phyloP scores from a whole-genome alignment of 2,113 vertebrate genomes.

The Thunnus maccoyii region DNA sequence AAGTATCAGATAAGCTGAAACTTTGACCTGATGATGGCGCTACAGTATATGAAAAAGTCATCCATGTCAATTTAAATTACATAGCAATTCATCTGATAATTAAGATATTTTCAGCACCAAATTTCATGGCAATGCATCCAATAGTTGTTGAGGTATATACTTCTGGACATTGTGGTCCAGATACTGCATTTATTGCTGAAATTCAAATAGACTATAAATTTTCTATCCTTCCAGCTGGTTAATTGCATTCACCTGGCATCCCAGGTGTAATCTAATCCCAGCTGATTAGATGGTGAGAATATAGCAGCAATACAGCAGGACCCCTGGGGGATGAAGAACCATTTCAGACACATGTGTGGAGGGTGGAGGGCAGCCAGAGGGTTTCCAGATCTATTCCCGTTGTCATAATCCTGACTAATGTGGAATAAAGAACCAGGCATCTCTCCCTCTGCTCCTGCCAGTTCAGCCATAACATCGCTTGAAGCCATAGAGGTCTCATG shows the following conservation, averaged over 20 bases:
- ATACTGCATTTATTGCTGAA: slow-evolving; percentile 14
- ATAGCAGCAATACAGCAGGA: slow-evolving; percentile 28
- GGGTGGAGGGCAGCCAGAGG: slow-evolving; percentile 24
- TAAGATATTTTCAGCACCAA: no score
- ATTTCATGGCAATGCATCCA: no score
- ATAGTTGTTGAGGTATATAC: no score
- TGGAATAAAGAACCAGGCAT: slow-evolving; percentile 47
- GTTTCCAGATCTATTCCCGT: slow-evolving; percentile 45
- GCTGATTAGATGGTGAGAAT: slow-evolving; percentile 37
- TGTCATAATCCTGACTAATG: slow-evolving; percentile 66
- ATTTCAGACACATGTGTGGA: slow-evolving; percentile 42
- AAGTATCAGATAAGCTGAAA: no score
- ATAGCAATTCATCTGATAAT: no score
- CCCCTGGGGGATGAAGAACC: slow-evolving; percentile 24
- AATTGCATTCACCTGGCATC: slow-evolving; percentile 58
- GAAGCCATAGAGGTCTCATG: slow-evolving; percentile 58
- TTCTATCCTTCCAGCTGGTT: slow-evolving; percentile 40
- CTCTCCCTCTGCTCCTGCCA: slow-evolving; percentile 46
- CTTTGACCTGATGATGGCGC: no score
- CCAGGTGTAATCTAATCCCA: slow-evolving; percentile 50
- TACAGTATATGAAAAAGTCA: no score
- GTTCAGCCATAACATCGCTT: slow-evolving; percentile 60
- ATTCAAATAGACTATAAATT: slow-evolving; percentile 15
- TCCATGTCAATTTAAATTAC: no score
- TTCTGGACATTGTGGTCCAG: no score